Evolutionary conservation across 64 coral and sea anemone genomes (phyloP).

Genomic region (Actinia tenebrosa): DNA sequence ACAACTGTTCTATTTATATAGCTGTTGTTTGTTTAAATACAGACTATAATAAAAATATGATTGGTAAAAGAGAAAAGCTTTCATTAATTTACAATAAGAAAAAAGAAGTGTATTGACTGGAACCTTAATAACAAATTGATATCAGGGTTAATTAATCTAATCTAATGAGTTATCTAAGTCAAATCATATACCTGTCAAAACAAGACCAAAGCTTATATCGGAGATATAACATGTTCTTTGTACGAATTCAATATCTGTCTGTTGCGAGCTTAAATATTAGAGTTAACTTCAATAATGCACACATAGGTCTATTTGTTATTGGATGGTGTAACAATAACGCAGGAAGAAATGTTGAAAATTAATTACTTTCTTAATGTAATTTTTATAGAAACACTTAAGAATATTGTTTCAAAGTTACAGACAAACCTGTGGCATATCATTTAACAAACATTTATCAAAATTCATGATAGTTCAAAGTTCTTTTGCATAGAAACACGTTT

Average conservation of each 20-base stretch:
- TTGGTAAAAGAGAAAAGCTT: neutral
- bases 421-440: neutral
- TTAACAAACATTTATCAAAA: conserved; percentile 8
- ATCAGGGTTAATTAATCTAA: conserved; percentile 1
- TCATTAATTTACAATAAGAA: neutral
- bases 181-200: neutral
- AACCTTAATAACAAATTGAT: neutral
- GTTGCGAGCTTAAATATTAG: neutral
- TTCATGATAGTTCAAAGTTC: neutral
- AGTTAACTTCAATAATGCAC: neutral
- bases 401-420: neutral
- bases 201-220: neutral
- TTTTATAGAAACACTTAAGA: neutral
- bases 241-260: neutral
- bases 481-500: neutral
- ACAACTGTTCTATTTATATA: neutral
- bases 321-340: neutral
- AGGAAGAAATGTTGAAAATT: neutral
- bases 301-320: neutral
- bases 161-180: neutral
- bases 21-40: neutral
- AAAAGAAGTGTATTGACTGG: neutral
- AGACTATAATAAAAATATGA: neutral
- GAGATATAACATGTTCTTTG: neutral
- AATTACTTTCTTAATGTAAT: neutral